These are phyloP conservation scores for Scelioninae gen. 1 DNA, from an alignment of 2,888 invertebrate genomes.

Conservation along the genomic window DNA sequence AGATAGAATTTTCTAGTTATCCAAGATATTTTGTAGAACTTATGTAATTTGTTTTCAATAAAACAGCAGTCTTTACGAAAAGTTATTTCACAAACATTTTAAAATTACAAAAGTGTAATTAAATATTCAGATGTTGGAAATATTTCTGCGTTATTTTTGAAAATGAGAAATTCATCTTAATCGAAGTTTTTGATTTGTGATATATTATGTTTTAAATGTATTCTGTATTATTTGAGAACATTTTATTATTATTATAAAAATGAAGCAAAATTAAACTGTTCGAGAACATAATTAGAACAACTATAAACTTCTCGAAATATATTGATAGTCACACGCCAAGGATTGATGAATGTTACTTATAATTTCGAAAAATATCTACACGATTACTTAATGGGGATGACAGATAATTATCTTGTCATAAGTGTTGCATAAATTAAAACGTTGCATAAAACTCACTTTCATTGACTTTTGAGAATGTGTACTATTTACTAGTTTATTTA, in stretches of 20 bases:
- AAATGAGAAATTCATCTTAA: too few species aligned
- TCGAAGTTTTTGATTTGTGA: not conserved
- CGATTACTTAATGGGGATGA: not conserved
- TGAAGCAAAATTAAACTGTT: slow-evolving; percentile 12
- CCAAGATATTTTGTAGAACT: not conserved
- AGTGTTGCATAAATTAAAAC: not conserved
- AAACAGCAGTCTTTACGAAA: too few species aligned
- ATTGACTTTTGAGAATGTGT: not conserved
- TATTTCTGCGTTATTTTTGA: too few species aligned
- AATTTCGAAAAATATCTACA: slow-evolving; percentile 9
- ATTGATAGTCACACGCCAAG: slow-evolving; percentile 37
- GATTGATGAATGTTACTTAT: slow-evolving; percentile 22
- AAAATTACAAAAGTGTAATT: not conserved
- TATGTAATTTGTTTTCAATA: not conserved
- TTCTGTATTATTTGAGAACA: too few species aligned
- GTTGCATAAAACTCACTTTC: not conserved
- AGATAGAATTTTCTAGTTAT: too few species aligned
- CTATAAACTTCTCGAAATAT: slow-evolving; percentile 35
- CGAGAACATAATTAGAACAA: slow-evolving; percentile 28
- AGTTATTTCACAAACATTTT: not conserved
- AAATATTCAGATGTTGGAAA: too few species aligned
- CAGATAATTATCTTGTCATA: not conserved
- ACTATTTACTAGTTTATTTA: not conserved
- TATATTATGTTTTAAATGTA: not conserved
- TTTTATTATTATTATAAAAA: too few species aligned